A percentile compares a stretch with the other conserved stretches of the same genome.
phyloP scores from a whole-genome alignment of 2,797 vertebrate genomes.

The Sus cebifrons region DNA sequence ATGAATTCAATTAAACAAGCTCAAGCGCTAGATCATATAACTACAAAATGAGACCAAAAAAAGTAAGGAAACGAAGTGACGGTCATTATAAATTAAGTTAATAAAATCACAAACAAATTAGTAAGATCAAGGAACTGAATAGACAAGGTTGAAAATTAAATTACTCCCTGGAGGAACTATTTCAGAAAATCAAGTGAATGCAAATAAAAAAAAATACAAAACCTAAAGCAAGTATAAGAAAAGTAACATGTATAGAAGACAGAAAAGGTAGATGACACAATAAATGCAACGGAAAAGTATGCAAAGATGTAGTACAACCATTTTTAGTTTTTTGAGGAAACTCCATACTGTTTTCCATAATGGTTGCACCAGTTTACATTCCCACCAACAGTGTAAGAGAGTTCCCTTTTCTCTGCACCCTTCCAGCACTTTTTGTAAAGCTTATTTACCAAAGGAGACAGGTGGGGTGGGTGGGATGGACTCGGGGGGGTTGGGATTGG shows the following conservation, averaged over 20 bases:
- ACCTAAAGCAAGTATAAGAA: constrained; percentile 22
- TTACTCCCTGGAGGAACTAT: constrained; percentile 31
- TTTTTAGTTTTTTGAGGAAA: no score
- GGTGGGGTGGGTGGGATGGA: no score
- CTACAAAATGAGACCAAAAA: not conserved
- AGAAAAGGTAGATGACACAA: constrained; percentile 36
- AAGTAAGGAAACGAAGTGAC: constrained; percentile 5
- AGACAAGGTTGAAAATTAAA: constrained; percentile 10
- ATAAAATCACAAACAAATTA: constrained; percentile 32
- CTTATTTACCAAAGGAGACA: no score
- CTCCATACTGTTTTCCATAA: no score
- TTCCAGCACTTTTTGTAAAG: no score
- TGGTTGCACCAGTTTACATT: no score
- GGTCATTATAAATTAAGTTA: not conserved
- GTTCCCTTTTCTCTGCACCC: no score
- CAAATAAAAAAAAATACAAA: constrained; percentile 27
- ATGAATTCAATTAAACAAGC: constrained; percentile 48
- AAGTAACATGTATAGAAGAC: not conserved
- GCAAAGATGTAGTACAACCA: not conserved
- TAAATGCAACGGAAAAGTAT: not conserved
- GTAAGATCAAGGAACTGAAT: constrained; percentile 20
- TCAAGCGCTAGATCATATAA: not conserved
- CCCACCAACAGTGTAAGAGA: no score
- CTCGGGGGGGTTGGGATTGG: no score
- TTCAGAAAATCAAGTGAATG: constrained; percentile 40